A percentile compares a stretch with the other conserved stretches of the same genome.
Conservation (phyloP, 1,140 invertebrate genomes). For the Schlechtendalia chinensis region DNA sequence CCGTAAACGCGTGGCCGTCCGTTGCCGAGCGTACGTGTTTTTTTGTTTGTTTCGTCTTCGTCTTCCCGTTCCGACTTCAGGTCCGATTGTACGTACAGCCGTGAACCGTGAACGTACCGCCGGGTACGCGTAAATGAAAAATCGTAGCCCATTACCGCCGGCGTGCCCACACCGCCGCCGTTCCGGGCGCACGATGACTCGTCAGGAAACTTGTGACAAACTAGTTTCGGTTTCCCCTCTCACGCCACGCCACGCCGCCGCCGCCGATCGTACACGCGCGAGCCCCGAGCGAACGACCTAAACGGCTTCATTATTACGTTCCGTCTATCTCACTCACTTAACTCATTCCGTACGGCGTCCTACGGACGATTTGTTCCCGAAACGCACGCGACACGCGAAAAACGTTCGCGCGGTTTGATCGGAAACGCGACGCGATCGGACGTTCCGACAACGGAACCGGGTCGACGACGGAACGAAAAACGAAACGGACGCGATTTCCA, state of each 20-base stretch:
- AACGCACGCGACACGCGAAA: no score
- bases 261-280: neutral
- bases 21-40: neutral
- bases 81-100: conserved; percentile 34
- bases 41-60: no score
- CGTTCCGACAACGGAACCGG: no score
- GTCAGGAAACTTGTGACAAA: conserved; percentile 46
- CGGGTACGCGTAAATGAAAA: conserved; percentile 38
- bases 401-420: no score
- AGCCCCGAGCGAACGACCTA: conserved; percentile 45
- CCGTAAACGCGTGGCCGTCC: no score
- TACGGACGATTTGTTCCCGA: no score
- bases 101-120: conserved; percentile 34
- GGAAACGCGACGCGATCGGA: no score
- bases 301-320: conserved; percentile 45
- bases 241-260: no score
- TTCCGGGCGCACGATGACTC: conserved; percentile 38
- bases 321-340: neutral
- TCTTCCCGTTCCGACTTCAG: conserved; percentile 18
- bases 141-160: conserved; percentile 1
- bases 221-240: conserved; percentile 36
- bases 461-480: no score
- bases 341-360: no score
- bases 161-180: neutral
- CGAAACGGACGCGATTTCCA: no score